Percentiles rank a stretch among this genome's conserved stretches.
phyloP scores from a whole-genome alignment of 2,888 invertebrate species.

The Ditula angustiorana region DNA sequence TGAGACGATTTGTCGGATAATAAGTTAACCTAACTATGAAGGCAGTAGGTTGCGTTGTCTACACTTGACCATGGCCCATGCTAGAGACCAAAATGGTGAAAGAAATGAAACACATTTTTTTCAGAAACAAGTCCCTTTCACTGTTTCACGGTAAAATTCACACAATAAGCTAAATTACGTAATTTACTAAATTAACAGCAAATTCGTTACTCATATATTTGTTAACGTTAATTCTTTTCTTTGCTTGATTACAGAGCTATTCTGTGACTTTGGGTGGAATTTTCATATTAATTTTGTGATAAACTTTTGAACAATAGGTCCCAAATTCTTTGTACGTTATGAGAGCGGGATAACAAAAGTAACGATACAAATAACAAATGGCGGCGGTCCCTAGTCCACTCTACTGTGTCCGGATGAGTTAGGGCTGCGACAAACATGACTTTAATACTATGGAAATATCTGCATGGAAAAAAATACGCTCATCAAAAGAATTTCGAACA shows the following conservation, averaged over 20 bases:
- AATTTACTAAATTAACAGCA: background rate
- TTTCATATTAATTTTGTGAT: constrained; percentile 40
- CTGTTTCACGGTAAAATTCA: too few species aligned
- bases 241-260: constrained; percentile 7
- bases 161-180: too few species aligned
- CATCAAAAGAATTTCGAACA: too few species aligned
- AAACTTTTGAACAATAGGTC: constrained; percentile 53
- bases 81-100: too few species aligned
- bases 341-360: constrained; percentile 58
- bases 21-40: too few species aligned
- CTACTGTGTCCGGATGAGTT: constrained; percentile 20
- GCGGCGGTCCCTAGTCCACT: constrained; percentile 47
- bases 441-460: background rate
- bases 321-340: constrained; percentile 59
- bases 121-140: too few species aligned
- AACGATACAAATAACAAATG: constrained; percentile 69
- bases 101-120: too few species aligned
- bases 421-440: constrained; percentile 21
- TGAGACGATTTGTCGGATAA: too few species aligned
- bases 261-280: constrained; percentile 15
- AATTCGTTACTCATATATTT: background rate
- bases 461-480: background rate
- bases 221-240: background rate
- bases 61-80: too few species aligned
- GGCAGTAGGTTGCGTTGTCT: too few species aligned